Evolutionary conservation across 2,797 vertebrate genomes (phyloP), one percentile per base, ranked within the genome.

Genomic region (Paedocypris micromegethes): DNA sequence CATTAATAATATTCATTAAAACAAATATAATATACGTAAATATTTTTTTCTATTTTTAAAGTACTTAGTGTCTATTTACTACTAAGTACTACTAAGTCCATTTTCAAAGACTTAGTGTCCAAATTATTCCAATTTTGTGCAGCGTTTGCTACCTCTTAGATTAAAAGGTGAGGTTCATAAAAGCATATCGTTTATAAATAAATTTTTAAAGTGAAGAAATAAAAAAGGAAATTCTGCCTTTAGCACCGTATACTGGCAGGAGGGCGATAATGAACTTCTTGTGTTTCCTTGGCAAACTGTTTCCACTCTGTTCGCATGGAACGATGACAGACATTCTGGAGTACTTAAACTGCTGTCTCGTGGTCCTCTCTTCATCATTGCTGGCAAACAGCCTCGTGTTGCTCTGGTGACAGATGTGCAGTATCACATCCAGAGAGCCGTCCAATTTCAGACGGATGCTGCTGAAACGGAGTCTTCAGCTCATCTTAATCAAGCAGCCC

Each of bases 261-360:
- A 4, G 73, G 76, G 80, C 73, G 82, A 86, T 89, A 89, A 89
- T 89, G 86, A 85, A 88, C 82, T 90, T 88, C 86, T 81, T 85
- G 86, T 88, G 88, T 88, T 83, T 83, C 76, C 72, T 72, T 77
- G 41, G 80, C 81, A 74, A 78, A 65, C 59, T 58, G 57, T 82
- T 77, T 80, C 66, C 80, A 78, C 81, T 75, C 79, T 70, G 76
- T 58, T 72, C 77, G 79, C 80, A 75, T 76, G 39, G 73, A 76
- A 80, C 66, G 80, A 80, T 83, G 85, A 88, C 82, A 86, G 82
- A 84, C 82, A 78, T 78, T 82, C 79, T 80, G 73, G 85, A 83
- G 81, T 84, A 85, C 78, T 86, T 86, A 82, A 83, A 82, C 79
- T 81, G 70, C 38, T 66, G 74, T 86, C 77, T 7, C 53, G 49